These are phyloP conservation scores for Vicugna pacos DNA, from an alignment of 2,113 vertebrate genomes.

Conservation along the genomic window DNA sequence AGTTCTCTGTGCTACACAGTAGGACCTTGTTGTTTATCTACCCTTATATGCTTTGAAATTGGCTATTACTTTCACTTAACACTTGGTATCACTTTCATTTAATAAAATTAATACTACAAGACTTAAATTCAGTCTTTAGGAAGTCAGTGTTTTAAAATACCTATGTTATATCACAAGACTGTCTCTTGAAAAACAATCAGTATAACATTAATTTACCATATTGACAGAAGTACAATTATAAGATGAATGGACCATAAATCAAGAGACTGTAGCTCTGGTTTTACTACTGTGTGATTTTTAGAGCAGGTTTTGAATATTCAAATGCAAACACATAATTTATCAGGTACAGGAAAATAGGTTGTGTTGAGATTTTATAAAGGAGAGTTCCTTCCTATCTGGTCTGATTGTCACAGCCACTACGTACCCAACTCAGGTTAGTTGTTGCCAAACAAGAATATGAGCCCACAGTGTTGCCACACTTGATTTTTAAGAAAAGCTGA, in stretches of 20 bases:
- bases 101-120: constrained; percentile 37
- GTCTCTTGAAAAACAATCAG: not conserved
- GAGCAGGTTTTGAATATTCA: constrained; percentile 44
- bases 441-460: constrained; percentile 17
- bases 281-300: constrained; percentile 42
- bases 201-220: constrained; percentile 18
- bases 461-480: not conserved
- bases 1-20: no score
- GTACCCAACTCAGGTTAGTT: not conserved
- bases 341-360: not conserved
- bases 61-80: not conserved
- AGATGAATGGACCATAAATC: constrained; percentile 33
- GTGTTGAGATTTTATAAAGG: not conserved
- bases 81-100: constrained; percentile 4
- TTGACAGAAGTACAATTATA: not conserved
- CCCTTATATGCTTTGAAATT: constrained; percentile 20
- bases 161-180: not conserved
- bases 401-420: not conserved
- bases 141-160: constrained; percentile 67
- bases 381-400: constrained; percentile 10
- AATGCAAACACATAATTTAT: constrained; percentile 48
- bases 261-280: constrained; percentile 47
- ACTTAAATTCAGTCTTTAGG: constrained; percentile 55
- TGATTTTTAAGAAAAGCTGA: constrained; percentile 50
- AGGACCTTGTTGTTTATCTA: no score